Evolutionary conservation across 2,797 vertebrate genomes (phyloP).

Genomic region (Potorous gilbertii): DNA sequence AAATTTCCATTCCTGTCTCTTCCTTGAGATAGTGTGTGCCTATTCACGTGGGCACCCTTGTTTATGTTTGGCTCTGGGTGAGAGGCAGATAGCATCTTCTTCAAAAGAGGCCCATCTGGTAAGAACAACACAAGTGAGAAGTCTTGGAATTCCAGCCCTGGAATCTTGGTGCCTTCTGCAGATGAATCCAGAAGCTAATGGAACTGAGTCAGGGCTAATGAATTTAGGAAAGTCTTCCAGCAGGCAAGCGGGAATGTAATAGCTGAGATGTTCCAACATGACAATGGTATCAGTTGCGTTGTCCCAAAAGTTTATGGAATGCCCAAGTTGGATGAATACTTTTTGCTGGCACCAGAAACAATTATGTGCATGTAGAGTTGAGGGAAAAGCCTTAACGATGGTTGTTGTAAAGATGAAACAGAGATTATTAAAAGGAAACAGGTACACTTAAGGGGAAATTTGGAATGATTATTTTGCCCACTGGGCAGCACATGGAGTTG

Average conservation of each 20-base stretch:
- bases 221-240: slow-evolving; percentile 71
- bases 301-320: slow-evolving; percentile 82
- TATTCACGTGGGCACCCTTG: background rate
- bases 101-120: background rate
- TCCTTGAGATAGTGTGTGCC: background rate
- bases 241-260: slow-evolving; percentile 50
- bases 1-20: background rate
- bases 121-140: background rate
- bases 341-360: slow-evolving; percentile 76
- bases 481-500: background rate
- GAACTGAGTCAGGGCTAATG: slow-evolving; percentile 81
- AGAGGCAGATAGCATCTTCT: background rate
- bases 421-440: slow-evolving; percentile 25
- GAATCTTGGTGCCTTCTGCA: slow-evolving; percentile 47
- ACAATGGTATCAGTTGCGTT: slow-evolving; percentile 81
- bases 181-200: slow-evolving; percentile 75
- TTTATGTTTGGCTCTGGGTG: background rate
- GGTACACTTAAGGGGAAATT: slow-evolving; percentile 49
- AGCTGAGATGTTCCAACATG: slow-evolving; percentile 82
- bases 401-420: slow-evolving; percentile 21
- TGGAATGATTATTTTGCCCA: slow-evolving; percentile 1
- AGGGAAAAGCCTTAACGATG: slow-evolving; percentile 52
- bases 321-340: slow-evolving; percentile 81
- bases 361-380: slow-evolving; percentile 35
- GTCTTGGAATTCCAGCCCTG: background rate